Conservation (phyloP, 2,113 vertebrate species). For the Axis porcinus region DNA sequence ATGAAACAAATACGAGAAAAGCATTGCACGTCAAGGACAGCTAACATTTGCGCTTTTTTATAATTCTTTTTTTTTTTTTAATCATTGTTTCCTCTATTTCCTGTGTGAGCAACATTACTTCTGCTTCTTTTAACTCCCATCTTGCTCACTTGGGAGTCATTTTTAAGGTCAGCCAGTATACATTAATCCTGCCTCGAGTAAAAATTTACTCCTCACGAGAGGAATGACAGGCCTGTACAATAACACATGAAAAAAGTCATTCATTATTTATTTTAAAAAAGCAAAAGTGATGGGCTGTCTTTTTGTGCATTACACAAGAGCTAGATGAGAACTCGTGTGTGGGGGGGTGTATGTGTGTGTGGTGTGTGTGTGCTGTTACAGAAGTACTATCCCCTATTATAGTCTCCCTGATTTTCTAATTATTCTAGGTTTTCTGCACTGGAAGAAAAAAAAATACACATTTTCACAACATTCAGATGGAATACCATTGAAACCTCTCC, state of each 20-base stretch:
- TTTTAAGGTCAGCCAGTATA: conserved; percentile 76
- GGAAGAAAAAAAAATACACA: conserved; percentile 29
- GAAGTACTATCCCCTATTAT: conserved; percentile 19
- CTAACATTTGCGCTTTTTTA: conserved; percentile 62
- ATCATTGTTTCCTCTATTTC: conserved; percentile 31
- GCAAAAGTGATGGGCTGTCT: conserved; percentile 33
- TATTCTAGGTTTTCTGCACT: conserved; percentile 65
- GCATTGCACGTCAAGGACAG: conserved; percentile 55
- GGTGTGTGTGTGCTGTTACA: not conserved
- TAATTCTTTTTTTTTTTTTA: not conserved
- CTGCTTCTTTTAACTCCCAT: conserved; percentile 74
- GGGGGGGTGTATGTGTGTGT: not conserved
- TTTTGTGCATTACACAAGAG: conserved; percentile 37
- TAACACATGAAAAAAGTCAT: conserved; percentile 64
- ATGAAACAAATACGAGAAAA: conserved; percentile 62
- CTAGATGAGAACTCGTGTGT: conserved; percentile 42
- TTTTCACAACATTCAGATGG: conserved; percentile 53
- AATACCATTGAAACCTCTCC: conserved; percentile 51
- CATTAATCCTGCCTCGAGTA: conserved; percentile 73
- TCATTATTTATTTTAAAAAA: conserved; percentile 76
- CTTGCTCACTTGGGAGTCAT: conserved; percentile 71
- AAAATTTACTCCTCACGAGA: conserved; percentile 72
- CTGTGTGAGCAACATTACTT: conserved; percentile 54
- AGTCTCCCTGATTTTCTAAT: conserved; percentile 65
- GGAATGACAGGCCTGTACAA: conserved; percentile 69